Evolutionary conservation across 2,888 invertebrate species (phyloP), one percentile per base, ranked within the genome.

Genomic region (Cerastis leucographa): DNA sequence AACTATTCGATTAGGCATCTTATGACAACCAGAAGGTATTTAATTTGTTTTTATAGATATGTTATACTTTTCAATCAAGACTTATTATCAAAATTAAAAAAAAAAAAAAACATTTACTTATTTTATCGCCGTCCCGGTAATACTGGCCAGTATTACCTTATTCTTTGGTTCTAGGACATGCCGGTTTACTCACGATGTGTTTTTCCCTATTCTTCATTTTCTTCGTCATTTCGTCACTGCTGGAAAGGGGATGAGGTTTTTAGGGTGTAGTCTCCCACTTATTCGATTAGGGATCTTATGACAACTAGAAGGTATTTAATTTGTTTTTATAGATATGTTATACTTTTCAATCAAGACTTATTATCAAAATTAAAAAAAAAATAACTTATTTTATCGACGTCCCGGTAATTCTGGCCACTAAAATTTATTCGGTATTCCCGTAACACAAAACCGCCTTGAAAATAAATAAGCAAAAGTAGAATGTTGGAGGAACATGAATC

Each of bases 391-490:
- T 25, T 4, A 54, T 12, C 2, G 11, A n/a, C n/a, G n/a, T 51
- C 22, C 0, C 25, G n/a, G n/a, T 12, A 54, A n/a, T 56, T 25
- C 25, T 51, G 19, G 49, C 8, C 22, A 22, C 6, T 25, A 12
- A 35, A 35, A 35, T 46, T 19, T n/a, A 35, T 44, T 17, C n/a
- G 25, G 14, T 46, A 64, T 68, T 69, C 49, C 25, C 0, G 54
- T 17, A 80, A 64, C 35, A 14, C 7, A 49, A 71, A 51, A 68
- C 56, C 22, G 0, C 6, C 12, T 35, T 56, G 0, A 44, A 51
- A 73, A 46, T 42, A 64, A 79, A n/a, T 35, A 65, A 69, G 22
- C 1, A 64, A 56, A 62, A n/a, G 56, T 64, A 51, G 29, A 59
- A 56, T 68, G 74, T 51, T 42, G 14, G 14, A 11, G 42, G 29